Conservation (phyloP, 1,140 invertebrate genomes). For the Caerostris darwini region DNA sequence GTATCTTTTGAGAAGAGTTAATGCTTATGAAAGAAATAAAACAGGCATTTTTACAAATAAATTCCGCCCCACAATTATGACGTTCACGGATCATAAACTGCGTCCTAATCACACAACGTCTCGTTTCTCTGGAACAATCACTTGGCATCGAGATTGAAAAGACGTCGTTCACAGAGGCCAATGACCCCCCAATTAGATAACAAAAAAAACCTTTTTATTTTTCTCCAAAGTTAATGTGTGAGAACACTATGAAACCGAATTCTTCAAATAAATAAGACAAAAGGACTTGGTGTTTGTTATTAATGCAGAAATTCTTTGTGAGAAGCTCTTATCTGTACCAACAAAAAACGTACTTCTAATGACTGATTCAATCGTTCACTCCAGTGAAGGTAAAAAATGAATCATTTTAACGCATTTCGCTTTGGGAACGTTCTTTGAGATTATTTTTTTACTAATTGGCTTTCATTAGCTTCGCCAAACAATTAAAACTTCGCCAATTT, state of each 20-base stretch:
- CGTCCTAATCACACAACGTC: not conserved
- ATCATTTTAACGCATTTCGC: not conserved
- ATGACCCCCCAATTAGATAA: slow-evolving; percentile 13
- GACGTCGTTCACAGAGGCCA: slow-evolving; percentile 1
- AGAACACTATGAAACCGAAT: slow-evolving; percentile 39
- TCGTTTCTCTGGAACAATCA: not conserved
- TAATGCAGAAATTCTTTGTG: slow-evolving; percentile 2
- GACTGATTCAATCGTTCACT: slow-evolving; percentile 17
- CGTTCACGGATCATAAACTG: not conserved
- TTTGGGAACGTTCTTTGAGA: not conserved
- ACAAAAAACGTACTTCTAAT: slow-evolving; percentile 1
- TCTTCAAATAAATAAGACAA: slow-evolving; percentile 23
- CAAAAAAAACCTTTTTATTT: not conserved
- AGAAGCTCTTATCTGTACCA: not conserved
- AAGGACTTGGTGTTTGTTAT: not conserved
- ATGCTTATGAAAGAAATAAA: too few species aligned
- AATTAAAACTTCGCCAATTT: not conserved
- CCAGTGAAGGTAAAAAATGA: slow-evolving; percentile 17
- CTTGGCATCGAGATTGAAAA: not conserved
- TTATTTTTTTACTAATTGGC: slow-evolving; percentile 40
- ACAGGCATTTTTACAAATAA: too few species aligned
- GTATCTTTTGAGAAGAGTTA: too few species aligned
- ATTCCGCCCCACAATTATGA: too few species aligned
- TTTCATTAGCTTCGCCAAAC: slow-evolving; percentile 30
- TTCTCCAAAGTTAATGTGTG: not conserved